phyloP scores from a whole-genome alignment of 2,113 vertebrate species.

The Salvelinus namaycush region DNA sequence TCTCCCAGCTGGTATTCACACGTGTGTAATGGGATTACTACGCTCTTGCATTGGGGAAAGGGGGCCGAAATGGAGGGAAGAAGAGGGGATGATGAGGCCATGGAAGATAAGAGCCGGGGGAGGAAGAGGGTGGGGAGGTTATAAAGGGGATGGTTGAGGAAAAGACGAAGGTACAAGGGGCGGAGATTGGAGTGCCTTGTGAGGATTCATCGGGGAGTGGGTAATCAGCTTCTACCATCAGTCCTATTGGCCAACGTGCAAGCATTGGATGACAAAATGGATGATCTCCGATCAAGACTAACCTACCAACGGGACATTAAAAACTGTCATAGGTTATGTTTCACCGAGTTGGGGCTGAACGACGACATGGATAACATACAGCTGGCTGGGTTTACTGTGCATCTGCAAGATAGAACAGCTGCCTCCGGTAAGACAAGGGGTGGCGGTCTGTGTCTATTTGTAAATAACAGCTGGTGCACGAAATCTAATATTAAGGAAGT shows the following conservation, averaged over 20 bases:
- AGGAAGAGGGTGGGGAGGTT: constrained; percentile 58
- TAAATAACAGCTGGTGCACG: too few relatives aligned
- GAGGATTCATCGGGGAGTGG: constrained; percentile 35
- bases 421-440: too few relatives aligned
- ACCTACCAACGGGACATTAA: too few relatives aligned
- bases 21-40: constrained; percentile 75
- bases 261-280: too few relatives aligned
- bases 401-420: too few relatives aligned
- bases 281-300: too few relatives aligned
- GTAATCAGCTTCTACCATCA: constrained; percentile 58
- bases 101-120: constrained; percentile 59
- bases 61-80: constrained; percentile 50
- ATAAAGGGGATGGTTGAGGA: constrained; percentile 36
- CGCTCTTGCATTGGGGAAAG: constrained; percentile 43
- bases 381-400: too few relatives aligned
- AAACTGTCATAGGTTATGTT: too few relatives aligned
- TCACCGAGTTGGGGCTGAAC: too few relatives aligned
- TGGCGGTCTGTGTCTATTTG: too few relatives aligned
- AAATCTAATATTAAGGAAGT: too few relatives aligned
- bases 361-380: too few relatives aligned
- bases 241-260: constrained; percentile 31
- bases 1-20: constrained; percentile 73
- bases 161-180: neutral
- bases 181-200: constrained; percentile 40
- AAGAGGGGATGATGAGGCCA: constrained; percentile 48